Base-by-base conservation (phyloP, 2,888 invertebrate genomes). In the Napeogenes sylphis region DNA sequence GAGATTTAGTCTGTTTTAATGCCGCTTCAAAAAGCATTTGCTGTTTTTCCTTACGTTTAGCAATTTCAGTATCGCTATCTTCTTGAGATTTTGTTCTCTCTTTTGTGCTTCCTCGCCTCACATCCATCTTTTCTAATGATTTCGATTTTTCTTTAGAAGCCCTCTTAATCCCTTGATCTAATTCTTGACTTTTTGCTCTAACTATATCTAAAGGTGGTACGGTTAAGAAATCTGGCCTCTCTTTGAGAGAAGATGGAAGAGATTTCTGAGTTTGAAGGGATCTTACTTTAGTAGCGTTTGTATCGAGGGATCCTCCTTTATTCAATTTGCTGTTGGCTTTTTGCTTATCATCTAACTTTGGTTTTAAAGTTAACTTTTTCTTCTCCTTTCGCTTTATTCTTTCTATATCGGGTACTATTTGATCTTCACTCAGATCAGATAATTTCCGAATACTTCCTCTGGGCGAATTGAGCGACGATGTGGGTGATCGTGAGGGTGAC, bases 11-110 rank as follows among this genome's bases (percentile, higher is more conserved):
- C 82, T 94, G 94, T 77, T 94, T 94, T 75, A 95, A 92, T 3
- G 94, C 94, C 4, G 93, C 94, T 84, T 95, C 94, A 71, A 95
- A 95, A 2, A 95, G 81, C 91, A 94, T 93, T 77, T 95, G 95
- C 73, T 95, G 95, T 68, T 94, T 92, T 74, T 94, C 94, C 79
- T 94, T 94, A 56, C 95, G 92, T 78, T 94, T 94, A 1, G 93
- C 94, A 56, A 92, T 92, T 78, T 94, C 94, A 0, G 93, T 92
- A 72, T 94, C 94, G 66, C 93, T 93, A 69, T 94, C 94, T 76
- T 94, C 94, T 79, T 94, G 94, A 1, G 94, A 94, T 76, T 93
- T 94, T 4, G 94, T 93, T 67, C 94, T 91, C 78, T 94, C 94
- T 71, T 92, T 93, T 73, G 93, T 93, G 65, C 83, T 75, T 14